phyloP scores from a whole-genome alignment of 2,797 vertebrate species.

The Paguma larvata region DNA sequence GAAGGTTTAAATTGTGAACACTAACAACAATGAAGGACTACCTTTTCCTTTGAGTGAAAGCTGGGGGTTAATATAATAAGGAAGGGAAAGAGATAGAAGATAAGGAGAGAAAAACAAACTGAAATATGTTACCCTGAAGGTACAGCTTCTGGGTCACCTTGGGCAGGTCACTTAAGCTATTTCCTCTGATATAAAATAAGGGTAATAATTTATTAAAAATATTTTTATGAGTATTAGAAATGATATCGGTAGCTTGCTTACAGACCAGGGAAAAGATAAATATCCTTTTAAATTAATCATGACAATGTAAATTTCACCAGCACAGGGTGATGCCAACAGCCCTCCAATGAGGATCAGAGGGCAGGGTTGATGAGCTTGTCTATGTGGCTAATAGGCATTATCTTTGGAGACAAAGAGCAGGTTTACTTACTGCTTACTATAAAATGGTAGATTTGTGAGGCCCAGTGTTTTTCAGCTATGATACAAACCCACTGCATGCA shows the following conservation, averaged over 20 bases:
- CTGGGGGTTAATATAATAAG: slow-evolving; percentile 55
- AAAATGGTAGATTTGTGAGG: not conserved
- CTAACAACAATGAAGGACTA: slow-evolving; percentile 64
- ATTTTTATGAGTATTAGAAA: slow-evolving; percentile 10
- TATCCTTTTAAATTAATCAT: not conserved
- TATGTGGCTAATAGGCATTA: not conserved
- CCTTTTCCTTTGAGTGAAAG: slow-evolving; percentile 70
- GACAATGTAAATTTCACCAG: not conserved
- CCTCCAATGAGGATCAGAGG: not conserved
- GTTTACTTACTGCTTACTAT: not conserved
- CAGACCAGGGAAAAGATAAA: not conserved
- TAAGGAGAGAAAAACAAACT: slow-evolving; percentile 31
- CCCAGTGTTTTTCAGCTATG: not conserved
- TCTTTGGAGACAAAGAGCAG: not conserved
- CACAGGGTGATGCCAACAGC: not conserved
- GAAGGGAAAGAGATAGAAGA: slow-evolving; percentile 49
- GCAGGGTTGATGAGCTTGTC: not conserved
- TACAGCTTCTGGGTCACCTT: not conserved
- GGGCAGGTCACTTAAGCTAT: not conserved
- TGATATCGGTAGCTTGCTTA: not conserved
- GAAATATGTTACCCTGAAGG: slow-evolving; percentile 54
- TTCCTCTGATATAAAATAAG: not conserved
- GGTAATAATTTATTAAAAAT: not conserved
- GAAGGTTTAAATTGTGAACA: slow-evolving; percentile 71
- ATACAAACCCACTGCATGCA: not conserved